phyloP scores from a whole-genome alignment of 2,888 invertebrate genomes.

The Endomychus coccineus region DNA sequence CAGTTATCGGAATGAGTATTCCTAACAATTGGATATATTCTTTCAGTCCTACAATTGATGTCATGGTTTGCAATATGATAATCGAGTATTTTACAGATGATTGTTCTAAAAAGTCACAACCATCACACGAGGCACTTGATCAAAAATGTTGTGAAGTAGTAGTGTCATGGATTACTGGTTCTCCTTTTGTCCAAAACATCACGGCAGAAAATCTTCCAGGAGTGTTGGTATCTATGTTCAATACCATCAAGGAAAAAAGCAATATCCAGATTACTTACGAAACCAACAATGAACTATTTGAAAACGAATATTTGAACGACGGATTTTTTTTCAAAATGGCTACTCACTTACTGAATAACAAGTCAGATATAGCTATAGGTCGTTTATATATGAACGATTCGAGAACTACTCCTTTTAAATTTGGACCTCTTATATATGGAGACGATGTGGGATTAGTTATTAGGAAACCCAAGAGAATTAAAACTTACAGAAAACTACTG shows the following conservation, averaged over 20 bases:
- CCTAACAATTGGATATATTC: too few relatives aligned
- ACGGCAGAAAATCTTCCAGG: not conserved
- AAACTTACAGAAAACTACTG: not conserved
- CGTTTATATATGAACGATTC: not conserved
- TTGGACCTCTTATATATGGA: not conserved
- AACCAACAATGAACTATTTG: conserved; percentile 1
- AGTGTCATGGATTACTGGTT: not conserved
- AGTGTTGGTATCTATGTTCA: not conserved
- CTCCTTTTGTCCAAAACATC: not conserved
- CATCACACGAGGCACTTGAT: too few relatives aligned
- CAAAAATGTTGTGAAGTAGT: not conserved
- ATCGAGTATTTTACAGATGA: too few relatives aligned
- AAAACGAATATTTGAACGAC: not conserved
- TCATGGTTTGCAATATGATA: too few relatives aligned
- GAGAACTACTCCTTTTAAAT: not conserved
- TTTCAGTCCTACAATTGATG: too few relatives aligned
- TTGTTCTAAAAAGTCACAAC: too few relatives aligned
- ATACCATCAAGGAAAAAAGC: not conserved
- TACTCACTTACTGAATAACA: not conserved
- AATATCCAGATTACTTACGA: not conserved
- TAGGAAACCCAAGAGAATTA: not conserved
- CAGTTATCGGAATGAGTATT: too few relatives aligned
- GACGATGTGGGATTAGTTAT: not conserved
- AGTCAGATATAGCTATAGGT: not conserved
- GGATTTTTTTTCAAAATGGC: not conserved